Percentiles rank a stretch among this genome's conserved stretches.
phyloP scores from a whole-genome alignment of 2,113 vertebrate species.

The Phalacrocorax brasilianus region DNA sequence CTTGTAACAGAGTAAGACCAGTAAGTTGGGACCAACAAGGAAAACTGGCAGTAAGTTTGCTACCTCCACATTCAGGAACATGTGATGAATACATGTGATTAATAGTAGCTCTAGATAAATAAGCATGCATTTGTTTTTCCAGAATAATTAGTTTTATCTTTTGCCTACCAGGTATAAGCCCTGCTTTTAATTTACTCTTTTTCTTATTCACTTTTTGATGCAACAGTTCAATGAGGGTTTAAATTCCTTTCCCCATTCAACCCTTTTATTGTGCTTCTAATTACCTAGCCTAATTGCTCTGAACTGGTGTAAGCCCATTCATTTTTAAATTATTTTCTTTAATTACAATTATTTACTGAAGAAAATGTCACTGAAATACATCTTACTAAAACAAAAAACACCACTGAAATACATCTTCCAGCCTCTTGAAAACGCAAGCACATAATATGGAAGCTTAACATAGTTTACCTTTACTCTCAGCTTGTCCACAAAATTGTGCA shows the following conservation, averaged over 20 bases:
- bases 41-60: not conserved
- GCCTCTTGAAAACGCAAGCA: not conserved
- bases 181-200: slow-evolving; percentile 64
- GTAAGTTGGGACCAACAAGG: not conserved
- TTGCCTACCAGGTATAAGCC: slow-evolving; percentile 56
- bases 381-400: not conserved
- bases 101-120: slow-evolving; percentile 46
- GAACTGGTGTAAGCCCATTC: slow-evolving; percentile 44
- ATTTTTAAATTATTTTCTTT: slow-evolving; percentile 71
- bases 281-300: slow-evolving; percentile 74
- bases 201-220: slow-evolving; percentile 70
- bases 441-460: not conserved
- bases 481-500: not conserved
- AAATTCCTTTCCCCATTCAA: slow-evolving; percentile 67
- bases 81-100: not conserved
- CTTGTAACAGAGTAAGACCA: not conserved
- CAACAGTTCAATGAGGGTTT: slow-evolving; percentile 67
- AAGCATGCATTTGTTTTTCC: not conserved
- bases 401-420: not conserved
- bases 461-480: not conserved
- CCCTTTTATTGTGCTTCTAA: slow-evolving; percentile 73
- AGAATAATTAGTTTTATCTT: slow-evolving; percentile 64
- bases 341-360: slow-evolving; percentile 63
- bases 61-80: not conserved
- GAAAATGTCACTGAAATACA: slow-evolving; percentile 26